These are phyloP conservation scores for Lasioglossum villosulum DNA, from an alignment of 2,888 invertebrate genomes.

Conservation along the genomic window DNA sequence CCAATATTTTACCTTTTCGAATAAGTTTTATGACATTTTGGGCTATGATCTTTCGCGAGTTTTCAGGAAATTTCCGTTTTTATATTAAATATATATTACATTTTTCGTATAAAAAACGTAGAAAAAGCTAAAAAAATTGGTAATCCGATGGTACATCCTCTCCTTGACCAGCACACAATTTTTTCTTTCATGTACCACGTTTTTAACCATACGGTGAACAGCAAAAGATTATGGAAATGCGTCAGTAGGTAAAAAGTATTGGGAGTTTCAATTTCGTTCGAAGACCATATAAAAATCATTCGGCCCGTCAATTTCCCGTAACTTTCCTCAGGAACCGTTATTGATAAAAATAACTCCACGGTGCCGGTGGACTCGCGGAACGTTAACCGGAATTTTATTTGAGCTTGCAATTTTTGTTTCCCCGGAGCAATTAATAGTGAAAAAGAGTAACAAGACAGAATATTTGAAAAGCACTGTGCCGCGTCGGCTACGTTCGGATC, in stretches of 20 bases:
- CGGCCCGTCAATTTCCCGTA: not conserved
- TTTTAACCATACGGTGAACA: no score
- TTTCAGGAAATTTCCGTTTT: no score
- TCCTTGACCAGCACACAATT: no score
- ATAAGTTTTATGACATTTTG: no score
- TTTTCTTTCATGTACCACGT: no score
- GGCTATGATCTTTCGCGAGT: no score
- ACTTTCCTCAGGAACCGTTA: not conserved
- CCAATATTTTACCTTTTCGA: no score
- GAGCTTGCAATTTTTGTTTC: not conserved
- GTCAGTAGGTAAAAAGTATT: not conserved
- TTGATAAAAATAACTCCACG: not conserved
- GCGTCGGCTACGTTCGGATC: not conserved
- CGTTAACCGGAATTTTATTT: not conserved
- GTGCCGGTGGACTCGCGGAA: not conserved
- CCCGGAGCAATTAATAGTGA: not conserved
- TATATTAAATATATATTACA: no score
- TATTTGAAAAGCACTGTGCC: conserved; percentile 9
- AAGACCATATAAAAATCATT: not conserved
- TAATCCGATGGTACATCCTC: no score
- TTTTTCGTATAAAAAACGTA: no score
- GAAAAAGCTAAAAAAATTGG: no score
- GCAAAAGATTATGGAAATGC: no score
- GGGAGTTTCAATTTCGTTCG: not conserved
- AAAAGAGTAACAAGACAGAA: not conserved